These are phyloP conservation scores for Pseudanteris insignis DNA, from an alignment of 2,888 invertebrate genomes.

Conservation along the genomic window DNA sequence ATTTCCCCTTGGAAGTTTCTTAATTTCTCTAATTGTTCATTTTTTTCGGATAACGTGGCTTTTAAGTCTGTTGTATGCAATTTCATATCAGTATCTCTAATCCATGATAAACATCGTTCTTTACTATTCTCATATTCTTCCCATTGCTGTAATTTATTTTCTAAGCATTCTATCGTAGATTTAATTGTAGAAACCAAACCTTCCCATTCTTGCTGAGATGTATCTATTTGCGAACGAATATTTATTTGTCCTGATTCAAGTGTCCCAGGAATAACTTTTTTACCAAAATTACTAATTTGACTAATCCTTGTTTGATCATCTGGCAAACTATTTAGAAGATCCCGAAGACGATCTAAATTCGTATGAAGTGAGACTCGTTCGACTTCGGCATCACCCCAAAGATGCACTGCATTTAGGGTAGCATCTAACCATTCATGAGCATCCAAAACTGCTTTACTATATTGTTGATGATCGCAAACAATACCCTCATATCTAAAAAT, in stretches of 20 bases:
- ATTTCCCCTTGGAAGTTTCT: conserved; percentile 86
- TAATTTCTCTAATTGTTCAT: conserved; percentile 82
- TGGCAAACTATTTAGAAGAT: conserved; percentile 79
- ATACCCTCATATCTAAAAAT: conserved; percentile 80
- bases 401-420: conserved; percentile 80
- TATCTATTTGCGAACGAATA: conserved; percentile 87
- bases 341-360: conserved; percentile 83
- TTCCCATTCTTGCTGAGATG: conserved; percentile 91
- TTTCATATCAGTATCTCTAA: conserved; percentile 86
- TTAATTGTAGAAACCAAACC: conserved; percentile 79
- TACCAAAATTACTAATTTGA: conserved; percentile 83
- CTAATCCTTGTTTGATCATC: conserved; percentile 88
- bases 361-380: conserved; percentile 87
- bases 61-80: conserved; percentile 89
- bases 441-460: conserved; percentile 86
- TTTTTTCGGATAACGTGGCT: conserved; percentile 83
- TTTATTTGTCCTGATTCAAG: conserved; percentile 83
- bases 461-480: conserved; percentile 88
- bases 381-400: conserved; percentile 85
- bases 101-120: conserved; percentile 87
- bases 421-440: conserved; percentile 88
- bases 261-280: conserved; percentile 89
- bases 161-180: conserved; percentile 81
- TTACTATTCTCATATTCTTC: conserved; percentile 88
- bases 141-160: conserved; percentile 89